Percentiles rank a stretch among this genome's conserved stretches.
Evolutionary conservation across 2,888 invertebrate genomes (phyloP).

Genomic region (Cryptocheilus praepositus): DNA sequence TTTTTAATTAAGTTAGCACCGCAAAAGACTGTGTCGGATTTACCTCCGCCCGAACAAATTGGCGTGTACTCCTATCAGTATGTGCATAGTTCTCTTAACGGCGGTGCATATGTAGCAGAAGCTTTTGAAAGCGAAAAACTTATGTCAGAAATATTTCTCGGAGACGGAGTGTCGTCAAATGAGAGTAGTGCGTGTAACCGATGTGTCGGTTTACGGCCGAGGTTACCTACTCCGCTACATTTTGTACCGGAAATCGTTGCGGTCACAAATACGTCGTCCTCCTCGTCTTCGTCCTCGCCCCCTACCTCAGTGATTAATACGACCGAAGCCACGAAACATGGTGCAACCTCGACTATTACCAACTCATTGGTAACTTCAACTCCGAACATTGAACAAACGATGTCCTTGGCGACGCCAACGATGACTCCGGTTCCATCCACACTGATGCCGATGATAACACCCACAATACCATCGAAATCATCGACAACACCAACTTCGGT

Average conservation of each 20-base stretch:
- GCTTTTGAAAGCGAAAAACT: constrained; percentile 84
- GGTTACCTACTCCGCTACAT: constrained; percentile 61
- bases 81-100: constrained; percentile 81
- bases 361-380: no score
- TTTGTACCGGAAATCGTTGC: constrained; percentile 62
- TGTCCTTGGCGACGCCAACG: not conserved
- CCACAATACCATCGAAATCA: no score
- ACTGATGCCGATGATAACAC: no score
- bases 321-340: no score
- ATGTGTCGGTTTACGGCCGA: constrained; percentile 76
- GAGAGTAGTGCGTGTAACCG: constrained; percentile 73
- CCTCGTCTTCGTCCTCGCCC: no score
- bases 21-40: constrained; percentile 79
- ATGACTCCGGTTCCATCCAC: no score
- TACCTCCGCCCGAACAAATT: constrained; percentile 84
- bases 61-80: constrained; percentile 84
- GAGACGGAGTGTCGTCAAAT: constrained; percentile 78
- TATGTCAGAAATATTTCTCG: constrained; percentile 83
- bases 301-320: no score
- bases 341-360: no score
- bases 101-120: constrained; percentile 90
- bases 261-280: no score
- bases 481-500: no score
- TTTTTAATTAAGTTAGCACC: constrained; percentile 84
- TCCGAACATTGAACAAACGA: no score